Base-by-base conservation (phyloP, 2,888 invertebrate species). In the Pyrochroa serraticornis region DNA sequence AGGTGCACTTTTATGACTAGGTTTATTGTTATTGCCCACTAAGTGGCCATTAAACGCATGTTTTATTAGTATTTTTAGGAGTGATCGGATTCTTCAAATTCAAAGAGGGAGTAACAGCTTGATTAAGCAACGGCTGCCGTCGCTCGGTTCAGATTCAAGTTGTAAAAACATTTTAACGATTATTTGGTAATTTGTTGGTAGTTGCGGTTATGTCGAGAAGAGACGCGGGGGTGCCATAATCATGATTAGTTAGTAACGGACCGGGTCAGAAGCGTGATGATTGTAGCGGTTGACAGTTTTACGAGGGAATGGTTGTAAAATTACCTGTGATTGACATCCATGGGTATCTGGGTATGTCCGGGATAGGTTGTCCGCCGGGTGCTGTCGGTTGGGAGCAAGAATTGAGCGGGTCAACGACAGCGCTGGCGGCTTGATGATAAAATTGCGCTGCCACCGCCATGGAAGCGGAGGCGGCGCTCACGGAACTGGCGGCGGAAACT, bases 291-390 rank as follows among this genome's bases (percentile, higher is more conserved):
- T 39, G 12, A 22, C 22, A 22, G 3, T 22, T 22, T 22, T 22
- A 22, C 22, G 22, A 22, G 1, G 42, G 30, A 10, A 42, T n/a
- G 10, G 0, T 31, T 43, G 31, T 31, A 43, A 31, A 43, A 30
- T 43, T 43, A 94, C 95, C 95, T 85, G 95, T 94, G 81, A 95
- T 93, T 76, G 94, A 92, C 94, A 95, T 95, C 95, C 95, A 95
- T 44, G 95, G 95, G 80, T 95, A 95, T 77, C 95, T 87, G 53
- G 95, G 94, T 78, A 95, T 91, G 82, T 95, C 95, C 45, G 93
- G 92, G 77, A 95, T 89, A 56, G 93, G 92, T 80, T 93, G 93
- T 62, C 92, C 92, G 60, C 91, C 88, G 56, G 87, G 83, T 59
- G 84, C 83, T 42, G 84, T 82, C 43, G 84, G 82, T 70, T 89